Conservation (phyloP, 2,888 invertebrate genomes). For the Nymphalis urticae region DNA sequence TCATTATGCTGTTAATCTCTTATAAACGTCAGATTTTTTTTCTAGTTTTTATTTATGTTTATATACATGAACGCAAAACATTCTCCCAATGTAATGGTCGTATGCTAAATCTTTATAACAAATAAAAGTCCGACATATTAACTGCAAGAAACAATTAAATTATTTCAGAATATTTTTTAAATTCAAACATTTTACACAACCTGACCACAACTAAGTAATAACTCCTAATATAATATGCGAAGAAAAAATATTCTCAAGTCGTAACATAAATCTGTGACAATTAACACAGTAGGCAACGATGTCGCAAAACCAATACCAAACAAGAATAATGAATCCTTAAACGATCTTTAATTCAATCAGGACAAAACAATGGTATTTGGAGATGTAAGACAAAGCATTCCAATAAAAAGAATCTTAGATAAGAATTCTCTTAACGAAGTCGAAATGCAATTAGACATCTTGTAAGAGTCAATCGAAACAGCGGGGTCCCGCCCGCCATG, state of each 20-base stretch:
- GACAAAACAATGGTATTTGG: slow-evolving; percentile 21
- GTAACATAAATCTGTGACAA: slow-evolving; percentile 20
- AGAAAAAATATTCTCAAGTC: not conserved
- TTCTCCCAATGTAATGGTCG: not conserved
- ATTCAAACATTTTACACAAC: too few species aligned
- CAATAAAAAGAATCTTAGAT: slow-evolving; percentile 40
- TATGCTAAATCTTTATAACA: too few species aligned
- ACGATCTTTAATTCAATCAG: slow-evolving; percentile 27
- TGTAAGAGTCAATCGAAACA: slow-evolving; percentile 53
- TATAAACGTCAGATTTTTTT: not conserved
- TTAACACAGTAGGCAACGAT: slow-evolving; percentile 28
- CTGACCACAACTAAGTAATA: too few species aligned
- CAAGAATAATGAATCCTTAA: slow-evolving; percentile 21
- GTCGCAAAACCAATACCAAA: slow-evolving; percentile 17
- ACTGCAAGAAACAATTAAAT: too few species aligned
- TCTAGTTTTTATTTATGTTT: not conserved
- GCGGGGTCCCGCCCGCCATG: slow-evolving; percentile 51
- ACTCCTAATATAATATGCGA: too few species aligned
- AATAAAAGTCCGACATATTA: too few species aligned
- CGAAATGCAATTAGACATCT: slow-evolving; percentile 47
- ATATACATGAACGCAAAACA: not conserved
- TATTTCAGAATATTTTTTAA: too few species aligned
- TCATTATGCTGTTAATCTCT: not conserved
- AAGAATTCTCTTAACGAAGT: slow-evolving; percentile 56
- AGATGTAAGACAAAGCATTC: slow-evolving; percentile 36